Evolutionary conservation across 1,140 invertebrate species (phyloP).

Genomic region (Tribolium castaneum): DNA sequence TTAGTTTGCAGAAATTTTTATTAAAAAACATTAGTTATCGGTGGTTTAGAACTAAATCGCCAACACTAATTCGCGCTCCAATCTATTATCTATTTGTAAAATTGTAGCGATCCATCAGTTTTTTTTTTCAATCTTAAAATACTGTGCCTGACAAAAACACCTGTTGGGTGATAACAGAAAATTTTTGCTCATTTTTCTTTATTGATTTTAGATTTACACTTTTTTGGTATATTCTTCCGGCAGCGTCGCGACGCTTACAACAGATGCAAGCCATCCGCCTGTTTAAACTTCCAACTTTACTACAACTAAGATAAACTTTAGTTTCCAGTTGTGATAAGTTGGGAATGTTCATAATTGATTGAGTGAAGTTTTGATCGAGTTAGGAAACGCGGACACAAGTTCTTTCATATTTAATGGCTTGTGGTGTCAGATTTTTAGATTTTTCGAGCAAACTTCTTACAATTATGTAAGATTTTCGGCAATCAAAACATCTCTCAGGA

Average conservation of each 20-base stretch:
- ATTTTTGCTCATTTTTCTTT: neutral
- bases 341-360: neutral
- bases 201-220: neutral
- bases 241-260: neutral
- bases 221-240: neutral
- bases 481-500: too few relatives aligned
- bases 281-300: neutral
- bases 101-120: too few relatives aligned
- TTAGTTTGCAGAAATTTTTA: too few relatives aligned
- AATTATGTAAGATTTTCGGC: too few relatives aligned
- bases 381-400: neutral
- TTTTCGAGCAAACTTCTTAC: too few relatives aligned
- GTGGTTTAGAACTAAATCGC: too few relatives aligned
- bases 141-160: neutral
- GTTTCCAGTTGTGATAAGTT: neutral
- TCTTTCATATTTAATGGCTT: too few relatives aligned
- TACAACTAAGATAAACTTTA: neutral
- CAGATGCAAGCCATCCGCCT: neutral
- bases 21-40: too few relatives aligned
- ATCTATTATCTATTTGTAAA: too few relatives aligned
- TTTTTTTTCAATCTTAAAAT: too few relatives aligned
- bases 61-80: too few relatives aligned
- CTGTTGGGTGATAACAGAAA: neutral
- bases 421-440: too few relatives aligned
- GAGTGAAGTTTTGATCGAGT: neutral